phyloP scores from a whole-genome alignment of 1,140 invertebrate genomes.

The Penaeus japonicus region DNA sequence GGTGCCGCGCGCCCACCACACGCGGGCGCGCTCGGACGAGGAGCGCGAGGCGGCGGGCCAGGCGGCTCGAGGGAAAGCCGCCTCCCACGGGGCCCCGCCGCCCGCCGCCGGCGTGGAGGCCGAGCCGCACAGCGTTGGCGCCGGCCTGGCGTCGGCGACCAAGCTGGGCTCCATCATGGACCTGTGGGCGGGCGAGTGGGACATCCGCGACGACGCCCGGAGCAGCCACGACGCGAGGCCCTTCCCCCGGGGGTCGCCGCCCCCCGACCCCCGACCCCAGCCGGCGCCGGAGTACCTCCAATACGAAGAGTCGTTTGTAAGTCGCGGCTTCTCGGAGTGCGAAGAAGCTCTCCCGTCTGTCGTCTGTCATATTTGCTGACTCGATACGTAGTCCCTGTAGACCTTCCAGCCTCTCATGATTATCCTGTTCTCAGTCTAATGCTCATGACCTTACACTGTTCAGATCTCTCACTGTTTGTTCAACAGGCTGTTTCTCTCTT shows the following conservation, averaged over 20 bases:
- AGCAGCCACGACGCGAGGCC: background rate
- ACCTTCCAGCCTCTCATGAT: background rate
- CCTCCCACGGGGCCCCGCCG: background rate
- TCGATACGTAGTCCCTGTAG: too few species aligned
- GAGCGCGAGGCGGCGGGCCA: background rate
- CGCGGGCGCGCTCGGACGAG: background rate
- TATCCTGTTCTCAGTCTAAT: too few species aligned
- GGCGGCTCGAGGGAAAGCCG: background rate
- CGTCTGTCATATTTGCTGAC: too few species aligned
- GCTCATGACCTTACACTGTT: too few species aligned
- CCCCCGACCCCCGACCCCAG: constrained; percentile 42
- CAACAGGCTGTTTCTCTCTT: too few species aligned
- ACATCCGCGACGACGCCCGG: background rate
- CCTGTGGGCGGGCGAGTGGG: constrained; percentile 28
- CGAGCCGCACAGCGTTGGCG: background rate
- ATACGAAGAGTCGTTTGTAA: constrained; percentile 49
- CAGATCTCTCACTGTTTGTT: too few species aligned
- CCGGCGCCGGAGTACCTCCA: constrained; percentile 32
- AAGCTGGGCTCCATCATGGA: constrained; percentile 45
- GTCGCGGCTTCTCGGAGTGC: background rate
- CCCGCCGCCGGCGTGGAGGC: background rate
- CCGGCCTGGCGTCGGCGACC: background rate
- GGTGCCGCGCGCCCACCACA: constrained; percentile 10
- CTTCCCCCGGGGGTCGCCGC: constrained; percentile 10
- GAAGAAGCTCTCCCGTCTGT: background rate